These are phyloP conservation scores for Heliocidaris tuberculata DNA, from an alignment of 35 echinoderm and acorn worm genomes.

Conservation along the genomic window DNA sequence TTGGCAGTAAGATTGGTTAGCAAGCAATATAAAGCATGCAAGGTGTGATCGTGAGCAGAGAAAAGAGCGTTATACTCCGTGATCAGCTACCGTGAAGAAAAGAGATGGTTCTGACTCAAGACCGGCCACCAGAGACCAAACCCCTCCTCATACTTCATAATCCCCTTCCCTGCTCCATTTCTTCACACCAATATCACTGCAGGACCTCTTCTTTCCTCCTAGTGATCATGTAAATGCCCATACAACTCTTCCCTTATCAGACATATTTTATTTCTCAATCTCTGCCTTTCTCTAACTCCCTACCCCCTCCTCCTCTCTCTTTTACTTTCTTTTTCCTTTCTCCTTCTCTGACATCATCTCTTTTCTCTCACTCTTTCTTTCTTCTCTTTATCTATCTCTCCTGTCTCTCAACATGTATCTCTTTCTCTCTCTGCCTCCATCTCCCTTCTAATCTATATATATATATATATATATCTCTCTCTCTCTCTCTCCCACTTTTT, in stretches of 20 bases:
- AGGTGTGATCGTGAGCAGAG: neutral
- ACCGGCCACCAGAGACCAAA: neutral
- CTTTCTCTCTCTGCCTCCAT: too few relatives aligned
- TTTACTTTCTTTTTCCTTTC: too few relatives aligned
- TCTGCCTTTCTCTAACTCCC: too few relatives aligned
- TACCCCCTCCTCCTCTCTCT: too few relatives aligned
- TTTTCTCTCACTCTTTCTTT: too few relatives aligned
- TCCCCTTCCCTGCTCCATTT: constrained; percentile 25
- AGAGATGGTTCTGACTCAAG: constrained; percentile 18
- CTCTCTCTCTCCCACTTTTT: too few relatives aligned
- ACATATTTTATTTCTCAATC: too few relatives aligned
- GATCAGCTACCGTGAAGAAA: constrained; percentile 18
- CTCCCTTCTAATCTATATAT: too few relatives aligned
- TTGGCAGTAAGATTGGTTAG: neutral
- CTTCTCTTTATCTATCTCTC: too few relatives aligned
- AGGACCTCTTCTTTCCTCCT: neutral
- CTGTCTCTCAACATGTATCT: too few relatives aligned
- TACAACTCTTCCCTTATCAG: neutral
- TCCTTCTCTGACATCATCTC: too few relatives aligned
- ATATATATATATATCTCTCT: too few relatives aligned
- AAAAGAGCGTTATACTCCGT: neutral
- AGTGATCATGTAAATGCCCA: neutral
- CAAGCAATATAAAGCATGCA: neutral
- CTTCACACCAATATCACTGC: neutral
- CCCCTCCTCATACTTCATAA: constrained; percentile 24